Evolutionary conservation across 2,888 invertebrate genomes (phyloP).

Genomic region (Odontothrips loti): DNA sequence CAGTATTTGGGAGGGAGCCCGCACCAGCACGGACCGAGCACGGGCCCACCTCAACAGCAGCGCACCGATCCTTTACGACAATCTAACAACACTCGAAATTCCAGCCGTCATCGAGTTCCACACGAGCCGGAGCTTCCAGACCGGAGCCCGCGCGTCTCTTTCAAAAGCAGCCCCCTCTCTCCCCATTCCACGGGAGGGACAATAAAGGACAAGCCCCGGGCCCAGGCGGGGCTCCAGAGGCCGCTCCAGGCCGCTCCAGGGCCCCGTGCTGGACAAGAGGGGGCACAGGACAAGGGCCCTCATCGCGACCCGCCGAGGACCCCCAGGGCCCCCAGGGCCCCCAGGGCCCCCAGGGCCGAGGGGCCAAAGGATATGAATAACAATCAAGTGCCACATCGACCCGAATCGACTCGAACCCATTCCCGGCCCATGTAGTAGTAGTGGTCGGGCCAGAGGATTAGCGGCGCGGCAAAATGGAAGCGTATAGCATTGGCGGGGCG

Average conservation of each 20-base stretch:
- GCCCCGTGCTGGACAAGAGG: not conserved
- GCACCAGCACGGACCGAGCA: no score
- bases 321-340: no score
- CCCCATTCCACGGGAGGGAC: not conserved
- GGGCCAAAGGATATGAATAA: not conserved
- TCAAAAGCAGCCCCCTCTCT: no score
- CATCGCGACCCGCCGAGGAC: no score
- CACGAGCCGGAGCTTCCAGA: not conserved
- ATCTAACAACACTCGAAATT: not conserved
- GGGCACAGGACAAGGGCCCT: not conserved
- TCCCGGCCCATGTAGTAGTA: not conserved
- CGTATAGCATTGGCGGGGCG: not conserved
- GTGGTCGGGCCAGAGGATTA: no score
- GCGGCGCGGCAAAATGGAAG: not conserved
- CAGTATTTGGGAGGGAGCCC: no score
- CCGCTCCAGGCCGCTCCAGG: no score
- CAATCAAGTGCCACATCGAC: conserved; percentile 19
- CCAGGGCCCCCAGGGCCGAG: no score
- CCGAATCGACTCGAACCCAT: not conserved
- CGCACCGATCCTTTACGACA: not conserved
- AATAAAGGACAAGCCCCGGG: not conserved
- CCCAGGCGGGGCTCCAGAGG: no score
- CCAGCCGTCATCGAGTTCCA: not conserved
- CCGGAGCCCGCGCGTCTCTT: not conserved
- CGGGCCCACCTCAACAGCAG: no score